Evolutionary conservation across 2,797 vertebrate genomes (phyloP), one percentile per base, ranked within the genome.

Genomic region (Fratercula arctica): DNA sequence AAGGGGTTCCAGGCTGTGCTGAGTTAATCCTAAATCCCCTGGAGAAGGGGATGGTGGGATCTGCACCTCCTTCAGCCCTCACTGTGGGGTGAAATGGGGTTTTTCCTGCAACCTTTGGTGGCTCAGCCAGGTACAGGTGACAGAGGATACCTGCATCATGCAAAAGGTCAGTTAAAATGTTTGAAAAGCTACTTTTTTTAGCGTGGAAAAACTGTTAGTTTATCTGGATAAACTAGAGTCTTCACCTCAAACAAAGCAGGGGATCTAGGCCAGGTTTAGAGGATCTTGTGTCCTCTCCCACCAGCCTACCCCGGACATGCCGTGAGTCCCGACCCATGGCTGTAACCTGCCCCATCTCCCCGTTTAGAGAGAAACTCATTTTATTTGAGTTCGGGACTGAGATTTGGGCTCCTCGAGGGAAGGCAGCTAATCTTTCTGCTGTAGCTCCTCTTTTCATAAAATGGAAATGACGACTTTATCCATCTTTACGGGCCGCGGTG

Each of bases 391-490:
- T 69, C 28, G 43, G 88, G 46, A 12, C 64, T 51, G 67, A 91
- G 67, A 20, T 10, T 21, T 18, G 50, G 50, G 70, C 21, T 87
- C n/a, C 77, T 90, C 3, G 8, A 54, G 43, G 74, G 80, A 90
- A 87, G 86, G 54, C 17, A 4, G 63, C 64, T 91, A 78, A 96
- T 86, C 84, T 82, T 87, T 37, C 74, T 85, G 74, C 90, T 59
- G 82, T 66, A 73, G 26, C 54, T 89, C 31, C 67, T 76, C 86
- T n/a, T 21, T 87, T 69, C 95, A 86, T 87, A 70, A 90, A 92
- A 90, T 85, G 88, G 84, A 85, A 93, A 64, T 8, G 56, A 92
- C 64, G 59, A 56, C 67, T 90, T 93, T 82, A 87, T 85, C 92
- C 81, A 92, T 91, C 86, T 79, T 50, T 69, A 57, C 0, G 33